These are phyloP conservation scores for Platyscapa corneri DNA, from an alignment of 1,140 invertebrate species.

Conservation along the genomic window DNA sequence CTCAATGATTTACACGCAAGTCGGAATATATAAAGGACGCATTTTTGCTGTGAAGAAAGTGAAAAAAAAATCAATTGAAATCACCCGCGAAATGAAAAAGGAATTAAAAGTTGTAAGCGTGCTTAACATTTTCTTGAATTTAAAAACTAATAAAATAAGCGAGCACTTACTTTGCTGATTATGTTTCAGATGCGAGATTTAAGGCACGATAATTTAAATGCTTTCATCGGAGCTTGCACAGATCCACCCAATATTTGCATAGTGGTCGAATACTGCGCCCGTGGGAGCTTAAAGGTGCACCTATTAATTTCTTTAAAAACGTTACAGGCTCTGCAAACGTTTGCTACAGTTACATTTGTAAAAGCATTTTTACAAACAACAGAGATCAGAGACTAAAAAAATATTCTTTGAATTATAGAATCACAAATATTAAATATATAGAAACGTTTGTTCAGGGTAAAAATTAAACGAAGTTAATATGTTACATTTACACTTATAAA, in stretches of 20 bases:
- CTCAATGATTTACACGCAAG: slow-evolving; percentile 89
- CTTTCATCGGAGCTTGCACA: slow-evolving; percentile 95
- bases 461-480: too few species aligned
- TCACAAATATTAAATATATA: too few species aligned
- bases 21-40: slow-evolving; percentile 91
- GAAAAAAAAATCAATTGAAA: slow-evolving; percentile 89
- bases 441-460: too few species aligned
- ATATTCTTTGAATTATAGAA: too few species aligned
- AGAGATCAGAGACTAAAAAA: too few species aligned
- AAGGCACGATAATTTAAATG: slow-evolving; percentile 92
- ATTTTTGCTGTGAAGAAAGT: slow-evolving; percentile 91
- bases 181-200: slow-evolving; percentile 87
- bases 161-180: neutral
- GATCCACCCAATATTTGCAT: slow-evolving; percentile 92
- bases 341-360: too few species aligned
- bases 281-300: slow-evolving; percentile 88
- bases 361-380: too few species aligned
- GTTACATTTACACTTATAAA: too few species aligned
- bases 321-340: too few species aligned
- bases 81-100: slow-evolving; percentile 93
- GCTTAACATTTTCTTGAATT: too few species aligned
- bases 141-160: neutral
- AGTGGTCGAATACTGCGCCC: slow-evolving; percentile 91
- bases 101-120: slow-evolving; percentile 90
- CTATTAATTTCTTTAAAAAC: neutral